Conservation (phyloP, 1,140 invertebrate species). For the Heliconius nattereri region DNA sequence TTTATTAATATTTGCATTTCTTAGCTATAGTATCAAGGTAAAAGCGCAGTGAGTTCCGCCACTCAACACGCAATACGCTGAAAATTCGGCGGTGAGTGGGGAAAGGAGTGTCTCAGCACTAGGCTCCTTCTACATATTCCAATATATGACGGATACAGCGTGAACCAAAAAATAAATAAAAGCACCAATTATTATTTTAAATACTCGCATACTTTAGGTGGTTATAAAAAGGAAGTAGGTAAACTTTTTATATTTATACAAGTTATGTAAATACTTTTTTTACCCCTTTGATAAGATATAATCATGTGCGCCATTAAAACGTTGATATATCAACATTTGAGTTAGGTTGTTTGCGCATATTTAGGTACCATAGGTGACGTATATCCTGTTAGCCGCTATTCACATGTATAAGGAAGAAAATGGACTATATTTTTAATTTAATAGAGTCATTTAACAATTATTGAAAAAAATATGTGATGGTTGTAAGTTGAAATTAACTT, state of each 20-base stretch:
- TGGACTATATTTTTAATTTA: background rate
- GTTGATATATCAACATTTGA: conserved; percentile 7
- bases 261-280: conserved; percentile 12
- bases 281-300: background rate
- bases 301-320: background rate
- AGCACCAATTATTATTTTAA: background rate
- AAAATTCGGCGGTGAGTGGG: background rate
- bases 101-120: too few species aligned
- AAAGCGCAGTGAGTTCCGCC: too few species aligned
- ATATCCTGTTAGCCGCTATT: background rate
- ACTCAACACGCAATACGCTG: too few species aligned
- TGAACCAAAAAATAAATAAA: background rate
- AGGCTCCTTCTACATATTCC: too few species aligned
- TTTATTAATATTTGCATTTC: too few species aligned
- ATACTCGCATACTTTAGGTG: background rate
- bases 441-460: too few species aligned
- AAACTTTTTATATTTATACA: conserved; percentile 8
- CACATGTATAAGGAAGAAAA: background rate
- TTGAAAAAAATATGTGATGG: too few species aligned
- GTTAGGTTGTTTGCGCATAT: background rate
- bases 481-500: too few species aligned
- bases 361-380: background rate
- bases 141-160: too few species aligned
- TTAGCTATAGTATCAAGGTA: too few species aligned
- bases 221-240: conserved; percentile 14